These are phyloP conservation scores for Urocitellus parryii DNA, from an alignment of 2,113 vertebrate species.

Conservation along the genomic window DNA sequence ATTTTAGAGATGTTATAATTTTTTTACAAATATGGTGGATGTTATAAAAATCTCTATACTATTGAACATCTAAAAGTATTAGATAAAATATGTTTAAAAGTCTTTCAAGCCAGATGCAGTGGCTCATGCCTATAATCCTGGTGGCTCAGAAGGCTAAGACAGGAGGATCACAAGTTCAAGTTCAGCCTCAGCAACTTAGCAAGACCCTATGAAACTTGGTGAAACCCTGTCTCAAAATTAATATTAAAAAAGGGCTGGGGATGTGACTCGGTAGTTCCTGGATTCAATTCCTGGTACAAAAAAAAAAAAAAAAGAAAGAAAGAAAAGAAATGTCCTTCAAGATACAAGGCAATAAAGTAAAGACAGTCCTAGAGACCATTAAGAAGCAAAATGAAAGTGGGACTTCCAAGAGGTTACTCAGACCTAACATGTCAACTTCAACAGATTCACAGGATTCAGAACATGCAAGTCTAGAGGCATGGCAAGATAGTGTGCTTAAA, in stretches of 20 bases:
- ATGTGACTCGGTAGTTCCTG: no score
- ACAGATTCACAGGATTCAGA: not conserved
- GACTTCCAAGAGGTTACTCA: not conserved
- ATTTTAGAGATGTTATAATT: not conserved
- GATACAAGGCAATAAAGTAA: conserved; percentile 18
- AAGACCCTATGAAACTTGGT: no score
- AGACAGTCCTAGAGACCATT: not conserved
- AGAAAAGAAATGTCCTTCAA: not conserved
- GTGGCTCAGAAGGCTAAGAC: no score
- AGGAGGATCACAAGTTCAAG: no score
- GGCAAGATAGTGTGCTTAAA: not conserved
- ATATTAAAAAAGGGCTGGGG: no score
- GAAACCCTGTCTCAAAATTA: no score
- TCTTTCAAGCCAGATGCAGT: not conserved
- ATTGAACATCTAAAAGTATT: not conserved
- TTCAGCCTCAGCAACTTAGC: no score
- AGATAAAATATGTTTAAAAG: not conserved
- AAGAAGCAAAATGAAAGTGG: not conserved
- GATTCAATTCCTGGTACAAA: no score
- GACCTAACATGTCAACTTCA: not conserved
- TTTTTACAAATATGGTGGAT: not conserved
- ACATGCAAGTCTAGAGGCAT: not conserved
- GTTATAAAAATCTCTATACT: not conserved
- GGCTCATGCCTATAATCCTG: no score
- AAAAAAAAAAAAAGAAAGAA: no score